phyloP scores from a whole-genome alignment of 2,797 vertebrate genomes.

The Hozukius guyotensis region DNA sequence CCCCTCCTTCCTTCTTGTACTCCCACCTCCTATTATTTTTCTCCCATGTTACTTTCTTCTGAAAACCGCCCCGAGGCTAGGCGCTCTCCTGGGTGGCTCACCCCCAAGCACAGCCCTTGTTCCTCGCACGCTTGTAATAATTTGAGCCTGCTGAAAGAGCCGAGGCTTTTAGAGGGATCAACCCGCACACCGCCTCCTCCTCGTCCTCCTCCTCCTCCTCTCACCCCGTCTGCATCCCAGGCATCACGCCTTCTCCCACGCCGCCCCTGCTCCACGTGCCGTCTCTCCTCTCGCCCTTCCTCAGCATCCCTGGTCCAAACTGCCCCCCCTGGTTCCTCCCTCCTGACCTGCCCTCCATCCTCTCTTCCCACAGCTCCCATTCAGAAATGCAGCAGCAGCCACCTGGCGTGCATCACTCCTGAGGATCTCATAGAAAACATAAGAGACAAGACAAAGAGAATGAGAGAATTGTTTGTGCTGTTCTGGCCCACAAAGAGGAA shows the following conservation, averaged over 20 bases:
- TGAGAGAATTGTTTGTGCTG: conserved; percentile 45
- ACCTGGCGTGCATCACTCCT: conserved; percentile 1
- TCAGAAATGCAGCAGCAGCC: conserved; percentile 18
- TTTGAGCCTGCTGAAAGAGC: conserved; percentile 73
- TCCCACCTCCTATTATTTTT: conserved; percentile 78
- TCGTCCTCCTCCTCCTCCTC: conserved; percentile 12
- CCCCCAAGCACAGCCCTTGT: conserved; percentile 81
- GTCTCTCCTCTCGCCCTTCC: background rate
- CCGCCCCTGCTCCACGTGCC: conserved; percentile 34
- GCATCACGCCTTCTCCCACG: conserved; percentile 46
- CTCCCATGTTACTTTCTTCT: conserved; percentile 80
- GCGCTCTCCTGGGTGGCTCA: conserved; percentile 85
- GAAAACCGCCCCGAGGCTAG: conserved; percentile 81
- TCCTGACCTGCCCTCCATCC: background rate
- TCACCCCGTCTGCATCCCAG: background rate
- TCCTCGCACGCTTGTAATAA: conserved; percentile 82
- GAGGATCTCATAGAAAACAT: conserved; percentile 15
- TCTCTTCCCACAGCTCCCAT: conserved; percentile 7
- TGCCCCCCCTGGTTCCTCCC: background rate
- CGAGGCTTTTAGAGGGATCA: conserved; percentile 82
- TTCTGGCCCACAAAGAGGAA: conserved; percentile 8
- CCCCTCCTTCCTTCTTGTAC: conserved; percentile 62
- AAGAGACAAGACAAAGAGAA: conserved; percentile 53
- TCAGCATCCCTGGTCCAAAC: background rate
- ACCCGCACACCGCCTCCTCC: conserved; percentile 31